Base-by-base conservation (phyloP, 1,140 invertebrate genomes). In the Macrobrachium nipponense region DNA sequence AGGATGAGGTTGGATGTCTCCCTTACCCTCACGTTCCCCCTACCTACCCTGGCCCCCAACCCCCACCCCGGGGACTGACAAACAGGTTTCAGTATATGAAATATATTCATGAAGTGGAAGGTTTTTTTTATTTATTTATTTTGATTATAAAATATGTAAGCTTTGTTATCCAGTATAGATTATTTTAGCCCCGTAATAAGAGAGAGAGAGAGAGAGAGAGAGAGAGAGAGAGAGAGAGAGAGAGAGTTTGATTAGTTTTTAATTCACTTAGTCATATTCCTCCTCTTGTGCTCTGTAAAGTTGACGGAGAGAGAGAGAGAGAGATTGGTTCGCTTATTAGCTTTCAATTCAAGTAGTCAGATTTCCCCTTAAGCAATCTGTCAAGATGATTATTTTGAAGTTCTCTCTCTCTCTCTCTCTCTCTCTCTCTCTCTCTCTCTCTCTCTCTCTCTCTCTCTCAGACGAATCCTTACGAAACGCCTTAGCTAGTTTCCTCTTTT, bases 161-260 rank as follows among this genome's bases (percentile, higher is more conserved):
- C 12, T n/a, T n/a, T n/a, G n/a, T n/a, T n/a, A n/a, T n/a, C n/a
- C n/a, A n/a, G n/a, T n/a, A n/a, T n/a, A n/a, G n/a, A n/a, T n/a
- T n/a, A n/a, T n/a, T n/a, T n/a, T n/a, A n/a, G n/a, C n/a, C n/a
- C n/a, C n/a, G n/a, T n/a, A n/a, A n/a, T n/a, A n/a, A n/a, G n/a
- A n/a, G n/a, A n/a, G n/a, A n/a, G n/a, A n/a, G n/a, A n/a, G n/a
- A n/a, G n/a, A n/a, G 14, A 20, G 43, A 76, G 43, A 58, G 43
- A 76, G 43, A 76, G 6, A 76, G 43, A 76, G 73, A 76, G 73
- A 76, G 73, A 76, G 73, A 51, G 73, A 51, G 44, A 51, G 73
- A 76, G 43, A 76, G 73, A 73, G 36, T 44, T 36, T 44, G 36
- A 43, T 20, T 15, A 70, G n/a, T n/a, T 5, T 1, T 23, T 23